A percentile compares a stretch with the other conserved stretches of the same genome.
Conservation (phyloP, 2,888 invertebrate species). For the Platycnemis pennipes region DNA sequence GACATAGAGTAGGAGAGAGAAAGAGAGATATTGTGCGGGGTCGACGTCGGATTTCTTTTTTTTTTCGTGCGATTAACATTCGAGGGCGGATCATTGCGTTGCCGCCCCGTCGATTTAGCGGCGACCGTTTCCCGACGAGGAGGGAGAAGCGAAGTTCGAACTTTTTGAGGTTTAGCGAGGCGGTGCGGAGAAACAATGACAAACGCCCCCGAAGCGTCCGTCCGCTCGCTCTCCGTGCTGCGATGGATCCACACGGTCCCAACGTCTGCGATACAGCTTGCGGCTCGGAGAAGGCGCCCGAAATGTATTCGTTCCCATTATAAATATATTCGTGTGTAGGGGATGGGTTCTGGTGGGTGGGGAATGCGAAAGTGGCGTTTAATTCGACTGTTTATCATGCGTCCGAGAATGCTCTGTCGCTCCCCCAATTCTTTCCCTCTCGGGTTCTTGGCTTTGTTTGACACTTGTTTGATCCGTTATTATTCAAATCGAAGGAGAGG, state of each 20-base stretch:
- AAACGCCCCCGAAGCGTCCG: neutral
- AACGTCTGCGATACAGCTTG: neutral
- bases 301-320: slow-evolving; percentile 27
- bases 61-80: slow-evolving; percentile 22
- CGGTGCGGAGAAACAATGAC: slow-evolving; percentile 32
- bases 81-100: slow-evolving; percentile 46
- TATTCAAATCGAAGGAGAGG: slow-evolving; percentile 20
- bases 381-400: neutral
- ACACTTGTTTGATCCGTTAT: slow-evolving; percentile 43
- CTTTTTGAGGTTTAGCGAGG: neutral
- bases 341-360: neutral
- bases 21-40: slow-evolving; percentile 17
- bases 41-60: neutral
- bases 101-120: slow-evolving; percentile 52
- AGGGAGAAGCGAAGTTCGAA: neutral
- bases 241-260: neutral
- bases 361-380: neutral
- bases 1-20: slow-evolving; percentile 43
- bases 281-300: neutral
- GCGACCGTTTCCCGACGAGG: neutral
- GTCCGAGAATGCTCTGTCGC: neutral
- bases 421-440: neutral
- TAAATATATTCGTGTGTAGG: neutral
- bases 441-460: neutral
- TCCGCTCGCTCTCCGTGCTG: neutral